These are phyloP conservation scores for Vireo griseus DNA, from an alignment of 2,797 vertebrate species.

Conservation along the genomic window DNA sequence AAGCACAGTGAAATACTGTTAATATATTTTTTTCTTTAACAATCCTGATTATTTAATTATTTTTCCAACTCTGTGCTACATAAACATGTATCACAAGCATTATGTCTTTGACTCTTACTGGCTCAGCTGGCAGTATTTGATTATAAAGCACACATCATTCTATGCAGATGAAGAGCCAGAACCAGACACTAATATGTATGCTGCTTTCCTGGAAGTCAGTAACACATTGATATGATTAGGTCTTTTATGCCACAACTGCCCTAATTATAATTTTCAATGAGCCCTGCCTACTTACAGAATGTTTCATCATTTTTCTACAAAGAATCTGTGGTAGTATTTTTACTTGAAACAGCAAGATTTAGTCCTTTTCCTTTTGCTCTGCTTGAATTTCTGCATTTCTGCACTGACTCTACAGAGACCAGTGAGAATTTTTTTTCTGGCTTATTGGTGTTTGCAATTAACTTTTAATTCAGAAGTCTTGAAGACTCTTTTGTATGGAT, in stretches of 20 bases:
- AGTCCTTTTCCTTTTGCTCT: background rate
- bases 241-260: background rate
- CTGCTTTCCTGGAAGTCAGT: background rate
- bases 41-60: background rate
- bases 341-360: background rate
- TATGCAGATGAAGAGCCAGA: background rate
- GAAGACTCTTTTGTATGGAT: background rate
- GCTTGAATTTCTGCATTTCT: background rate
- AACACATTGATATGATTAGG: background rate
- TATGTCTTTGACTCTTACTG: background rate
- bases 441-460: background rate
- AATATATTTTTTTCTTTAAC: background rate
- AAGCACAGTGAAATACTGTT: background rate
- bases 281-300: background rate
- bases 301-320: background rate
- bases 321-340: background rate
- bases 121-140: background rate
- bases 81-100: background rate
- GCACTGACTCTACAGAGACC: background rate
- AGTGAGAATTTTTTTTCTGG: background rate
- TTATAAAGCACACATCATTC: background rate
- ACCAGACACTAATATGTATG: background rate
- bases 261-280: background rate
- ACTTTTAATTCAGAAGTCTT: background rate
- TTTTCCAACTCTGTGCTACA: background rate